Percentiles rank a stretch among this genome's conserved stretches.
Conservation (phyloP, 2,888 invertebrate genomes). For the Sesia apiformis region DNA sequence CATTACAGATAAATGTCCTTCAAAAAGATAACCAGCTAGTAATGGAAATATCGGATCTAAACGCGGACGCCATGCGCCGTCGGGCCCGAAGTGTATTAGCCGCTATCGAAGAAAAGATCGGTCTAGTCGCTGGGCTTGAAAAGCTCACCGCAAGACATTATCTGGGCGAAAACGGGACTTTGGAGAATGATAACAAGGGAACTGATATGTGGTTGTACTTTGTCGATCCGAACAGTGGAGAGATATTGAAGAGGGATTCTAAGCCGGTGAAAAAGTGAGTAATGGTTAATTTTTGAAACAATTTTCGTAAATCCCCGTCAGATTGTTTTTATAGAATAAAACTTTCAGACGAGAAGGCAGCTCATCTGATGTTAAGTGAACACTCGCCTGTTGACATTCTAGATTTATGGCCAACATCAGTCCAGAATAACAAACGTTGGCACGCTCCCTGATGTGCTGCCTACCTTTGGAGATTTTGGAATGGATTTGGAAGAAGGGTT, state of each 20-base stretch:
- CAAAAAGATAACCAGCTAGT: slow-evolving; percentile 85
- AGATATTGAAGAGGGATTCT: slow-evolving; percentile 82
- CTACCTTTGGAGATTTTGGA: too few species aligned
- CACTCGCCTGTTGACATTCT: too few species aligned
- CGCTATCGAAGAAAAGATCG: slow-evolving; percentile 81
- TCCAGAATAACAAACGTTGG: too few species aligned
- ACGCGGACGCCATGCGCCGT: slow-evolving; percentile 79
- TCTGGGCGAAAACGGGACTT: slow-evolving; percentile 82
- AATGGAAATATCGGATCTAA: slow-evolving; percentile 82
- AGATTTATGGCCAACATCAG: too few species aligned
- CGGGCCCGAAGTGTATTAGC: slow-evolving; percentile 65
- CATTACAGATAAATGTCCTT: slow-evolving; percentile 81
- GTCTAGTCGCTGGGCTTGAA: slow-evolving; percentile 86
- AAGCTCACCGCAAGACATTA: slow-evolving; percentile 86
- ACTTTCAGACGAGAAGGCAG: too few species aligned
- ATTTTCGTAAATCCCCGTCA: slow-evolving; percentile 13
- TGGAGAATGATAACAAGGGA: slow-evolving; percentile 81
- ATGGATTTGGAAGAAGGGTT: too few species aligned
- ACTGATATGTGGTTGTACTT: slow-evolving; percentile 93
- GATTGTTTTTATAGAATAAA: not conserved
- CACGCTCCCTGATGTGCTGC: too few species aligned
- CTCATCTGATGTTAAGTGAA: too few species aligned
- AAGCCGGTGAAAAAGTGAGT: slow-evolving; percentile 79
- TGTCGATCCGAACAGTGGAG: slow-evolving; percentile 85
- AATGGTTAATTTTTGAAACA: not conserved